These are phyloP conservation scores for Plumapathes pennacea DNA, from an alignment of 92 coral and sea anemone species.

Conservation along the genomic window DNA sequence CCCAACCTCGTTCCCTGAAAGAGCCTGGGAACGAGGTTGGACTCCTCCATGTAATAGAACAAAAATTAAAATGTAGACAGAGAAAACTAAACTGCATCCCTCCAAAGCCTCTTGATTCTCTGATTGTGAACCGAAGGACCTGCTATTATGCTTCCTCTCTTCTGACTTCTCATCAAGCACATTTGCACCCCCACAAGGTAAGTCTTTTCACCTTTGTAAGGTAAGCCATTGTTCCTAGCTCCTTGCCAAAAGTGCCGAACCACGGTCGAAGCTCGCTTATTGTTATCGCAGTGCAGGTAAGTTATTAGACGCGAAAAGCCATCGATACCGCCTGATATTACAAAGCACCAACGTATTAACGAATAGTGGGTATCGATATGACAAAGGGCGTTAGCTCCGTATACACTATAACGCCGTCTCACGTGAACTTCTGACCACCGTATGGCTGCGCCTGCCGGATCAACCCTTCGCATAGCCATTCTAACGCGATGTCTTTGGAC, in stretches of 20 bases:
- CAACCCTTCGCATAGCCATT: background rate
- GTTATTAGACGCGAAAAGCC: slow-evolving; percentile 22
- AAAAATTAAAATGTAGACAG: slow-evolving; percentile 25
- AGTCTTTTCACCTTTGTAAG: slow-evolving; percentile 42
- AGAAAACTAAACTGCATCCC: slow-evolving; percentile 44
- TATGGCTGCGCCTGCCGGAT: background rate
- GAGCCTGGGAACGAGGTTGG: too few relatives aligned
- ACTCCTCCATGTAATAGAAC: slow-evolving; percentile 58
- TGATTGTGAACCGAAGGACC: slow-evolving; percentile 52
- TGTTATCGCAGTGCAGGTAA: slow-evolving; percentile 6
- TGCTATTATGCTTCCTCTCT: slow-evolving; percentile 21
- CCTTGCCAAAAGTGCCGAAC: slow-evolving; percentile 11
- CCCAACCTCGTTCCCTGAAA: too few relatives aligned
- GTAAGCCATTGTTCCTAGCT: slow-evolving; percentile 10
- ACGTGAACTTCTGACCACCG: slow-evolving; percentile 8
- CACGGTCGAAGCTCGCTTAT: slow-evolving; percentile 19
- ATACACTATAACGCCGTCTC: slow-evolving; percentile 3
- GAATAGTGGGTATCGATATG: slow-evolving; percentile 34
- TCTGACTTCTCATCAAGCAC: slow-evolving; percentile 9
- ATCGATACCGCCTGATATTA: slow-evolving; percentile 23
- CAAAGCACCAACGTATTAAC: slow-evolving; percentile 25
- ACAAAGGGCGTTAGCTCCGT: slow-evolving; percentile 15
- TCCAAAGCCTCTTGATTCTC: slow-evolving; percentile 50
- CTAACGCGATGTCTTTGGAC: background rate
- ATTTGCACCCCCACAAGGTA: slow-evolving; percentile 21